A percentile compares a stretch with the other conserved stretches of the same genome.
These are phyloP conservation scores for Nibea coibor DNA, from an alignment of 2,113 vertebrate genomes.

Conservation along the genomic window DNA sequence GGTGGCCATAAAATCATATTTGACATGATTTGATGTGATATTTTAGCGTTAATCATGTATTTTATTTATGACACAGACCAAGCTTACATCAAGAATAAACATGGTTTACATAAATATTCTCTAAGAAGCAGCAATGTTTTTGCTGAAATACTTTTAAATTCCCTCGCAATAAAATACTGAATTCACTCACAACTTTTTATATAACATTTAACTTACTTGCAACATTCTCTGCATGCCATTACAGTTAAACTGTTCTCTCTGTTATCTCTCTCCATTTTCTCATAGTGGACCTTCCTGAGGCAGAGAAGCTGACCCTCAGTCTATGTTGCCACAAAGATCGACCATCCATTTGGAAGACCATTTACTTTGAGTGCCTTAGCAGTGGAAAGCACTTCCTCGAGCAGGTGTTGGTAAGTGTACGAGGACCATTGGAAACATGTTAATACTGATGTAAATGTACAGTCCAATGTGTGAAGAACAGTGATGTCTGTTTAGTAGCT, in stretches of 20 bases:
- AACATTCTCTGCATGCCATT: not conserved
- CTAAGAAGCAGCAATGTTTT: not conserved
- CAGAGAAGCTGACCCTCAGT: conserved; percentile 84
- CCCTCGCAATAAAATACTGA: not conserved
- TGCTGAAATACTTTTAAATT: not conserved
- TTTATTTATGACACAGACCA: not conserved
- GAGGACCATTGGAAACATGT: not conserved
- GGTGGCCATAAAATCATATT: too few relatives aligned
- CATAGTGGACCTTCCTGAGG: conserved; percentile 81
- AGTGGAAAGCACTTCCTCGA: conserved; percentile 96
- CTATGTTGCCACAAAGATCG: conserved; percentile 87
- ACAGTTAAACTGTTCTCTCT: not conserved
- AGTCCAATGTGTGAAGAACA: not conserved
- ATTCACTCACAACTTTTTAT: not conserved
- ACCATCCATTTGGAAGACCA: conserved; percentile 88
- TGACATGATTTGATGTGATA: too few relatives aligned
- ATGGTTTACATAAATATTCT: not conserved
- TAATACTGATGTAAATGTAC: not conserved
- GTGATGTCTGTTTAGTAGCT: not conserved
- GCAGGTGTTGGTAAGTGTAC: conserved; percentile 89
- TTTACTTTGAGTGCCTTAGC: conserved; percentile 93
- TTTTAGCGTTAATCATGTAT: not conserved
- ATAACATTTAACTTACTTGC: not conserved
- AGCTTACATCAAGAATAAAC: not conserved
- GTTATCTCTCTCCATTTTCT: not conserved